Conservation (phyloP, 2,797 vertebrate species). For the Acanthiza pusilla region DNA sequence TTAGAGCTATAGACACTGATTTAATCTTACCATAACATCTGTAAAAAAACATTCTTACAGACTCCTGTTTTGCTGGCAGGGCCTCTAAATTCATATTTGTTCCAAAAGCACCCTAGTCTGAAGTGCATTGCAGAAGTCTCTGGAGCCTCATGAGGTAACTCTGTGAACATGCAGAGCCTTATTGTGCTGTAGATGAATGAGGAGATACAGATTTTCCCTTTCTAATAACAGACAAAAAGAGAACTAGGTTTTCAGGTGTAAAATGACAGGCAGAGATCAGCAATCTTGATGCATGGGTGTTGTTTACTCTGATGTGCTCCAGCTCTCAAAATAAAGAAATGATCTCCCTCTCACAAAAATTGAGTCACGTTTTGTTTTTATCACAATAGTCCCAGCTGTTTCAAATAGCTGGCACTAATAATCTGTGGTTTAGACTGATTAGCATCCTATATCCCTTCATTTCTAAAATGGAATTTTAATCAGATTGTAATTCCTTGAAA, state of each 20-base stretch:
- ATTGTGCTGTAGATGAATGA: background rate
- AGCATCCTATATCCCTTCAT: slow-evolving; percentile 63
- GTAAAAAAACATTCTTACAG: background rate
- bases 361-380: slow-evolving; percentile 28
- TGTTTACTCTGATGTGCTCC: background rate
- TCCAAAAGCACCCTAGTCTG: background rate
- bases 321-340: background rate
- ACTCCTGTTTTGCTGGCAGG: background rate
- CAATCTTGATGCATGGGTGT: background rate
- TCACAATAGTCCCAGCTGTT: slow-evolving; percentile 49
- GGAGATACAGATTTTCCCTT: background rate
- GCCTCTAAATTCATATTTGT: background rate
- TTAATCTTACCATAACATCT: background rate
- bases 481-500: slow-evolving; percentile 66
- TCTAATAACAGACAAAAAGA: background rate
- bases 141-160: background rate
- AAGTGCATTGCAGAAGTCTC: background rate
- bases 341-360: background rate
- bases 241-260: background rate
- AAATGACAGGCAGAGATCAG: background rate
- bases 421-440: slow-evolving; percentile 64
- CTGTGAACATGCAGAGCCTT: background rate
- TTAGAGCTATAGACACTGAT: background rate
- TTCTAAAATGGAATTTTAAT: slow-evolving; percentile 71
- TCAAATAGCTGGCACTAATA: slow-evolving; percentile 43